Conservation (phyloP, 1,140 invertebrate genomes). For the Atta texana region DNA sequence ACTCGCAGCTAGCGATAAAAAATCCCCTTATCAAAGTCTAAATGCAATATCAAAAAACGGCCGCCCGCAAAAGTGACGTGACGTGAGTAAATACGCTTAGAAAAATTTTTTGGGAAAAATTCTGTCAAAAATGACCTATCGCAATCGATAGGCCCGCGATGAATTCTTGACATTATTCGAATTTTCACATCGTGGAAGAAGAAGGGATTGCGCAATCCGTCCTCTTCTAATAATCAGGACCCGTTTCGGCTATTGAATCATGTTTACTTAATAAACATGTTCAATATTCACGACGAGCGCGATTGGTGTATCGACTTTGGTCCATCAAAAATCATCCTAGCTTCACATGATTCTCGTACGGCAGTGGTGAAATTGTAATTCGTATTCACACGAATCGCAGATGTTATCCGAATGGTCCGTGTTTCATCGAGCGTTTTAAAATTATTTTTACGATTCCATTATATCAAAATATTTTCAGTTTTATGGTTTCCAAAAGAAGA, state of each 20-base stretch:
- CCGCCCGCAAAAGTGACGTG: neutral
- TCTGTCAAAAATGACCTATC: slow-evolving; percentile 59
- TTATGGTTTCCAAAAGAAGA: slow-evolving; percentile 14
- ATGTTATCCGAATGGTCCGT: slow-evolving; percentile 5
- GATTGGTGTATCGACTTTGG: slow-evolving; percentile 37
- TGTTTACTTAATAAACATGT: slow-evolving; percentile 80
- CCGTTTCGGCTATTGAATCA: slow-evolving; percentile 76
- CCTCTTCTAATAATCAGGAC: slow-evolving; percentile 39
- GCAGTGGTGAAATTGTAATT: slow-evolving; percentile 57
- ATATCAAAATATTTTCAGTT: slow-evolving; percentile 41
- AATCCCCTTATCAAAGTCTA: slow-evolving; percentile 69
- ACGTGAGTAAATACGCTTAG: slow-evolving; percentile 57
- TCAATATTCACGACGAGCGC: slow-evolving; percentile 73
- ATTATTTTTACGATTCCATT: slow-evolving; percentile 20
- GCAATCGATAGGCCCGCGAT: slow-evolving; percentile 32
- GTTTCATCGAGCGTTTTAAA: slow-evolving; percentile 10
- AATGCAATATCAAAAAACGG: slow-evolving; percentile 68
- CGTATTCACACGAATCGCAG: neutral
- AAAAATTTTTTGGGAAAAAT: slow-evolving; percentile 59
- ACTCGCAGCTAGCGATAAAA: slow-evolving; percentile 55
- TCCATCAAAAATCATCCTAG: slow-evolving; percentile 41
- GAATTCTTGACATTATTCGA: slow-evolving; percentile 40
- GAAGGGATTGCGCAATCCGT: slow-evolving; percentile 18
- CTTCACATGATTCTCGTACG: slow-evolving; percentile 36
- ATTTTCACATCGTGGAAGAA: slow-evolving; percentile 3